Conservation (phyloP, 1,140 invertebrate species). For the Araneus ventricosus region DNA sequence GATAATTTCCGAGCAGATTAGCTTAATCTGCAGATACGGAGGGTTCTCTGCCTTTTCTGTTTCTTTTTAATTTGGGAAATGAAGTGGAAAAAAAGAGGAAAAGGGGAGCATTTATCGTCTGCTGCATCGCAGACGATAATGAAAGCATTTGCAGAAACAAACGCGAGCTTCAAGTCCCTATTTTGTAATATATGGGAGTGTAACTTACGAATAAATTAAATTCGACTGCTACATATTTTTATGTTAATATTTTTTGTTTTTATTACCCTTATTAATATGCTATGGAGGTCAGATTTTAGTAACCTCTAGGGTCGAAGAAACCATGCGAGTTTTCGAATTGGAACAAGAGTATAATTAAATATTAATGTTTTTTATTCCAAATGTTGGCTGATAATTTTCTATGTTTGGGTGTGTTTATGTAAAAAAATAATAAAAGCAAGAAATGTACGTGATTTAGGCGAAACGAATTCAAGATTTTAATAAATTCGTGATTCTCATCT, state of each 20-base stretch:
- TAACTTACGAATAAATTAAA: not conserved
- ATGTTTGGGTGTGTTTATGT: too few species aligned
- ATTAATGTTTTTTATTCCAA: too few species aligned
- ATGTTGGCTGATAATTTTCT: too few species aligned
- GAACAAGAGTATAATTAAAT: too few species aligned
- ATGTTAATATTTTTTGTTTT: not conserved
- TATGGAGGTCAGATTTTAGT: too few species aligned
- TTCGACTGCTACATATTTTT: too few species aligned
- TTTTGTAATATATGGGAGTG: not conserved
- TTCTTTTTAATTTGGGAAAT: conserved; percentile 50
- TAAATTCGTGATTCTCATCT: too few species aligned
- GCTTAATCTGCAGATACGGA: conserved; percentile 51
- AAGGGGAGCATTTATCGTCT: not conserved
- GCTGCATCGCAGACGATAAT: conserved; percentile 55
- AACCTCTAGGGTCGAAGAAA: too few species aligned
- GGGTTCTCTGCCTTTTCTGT: not conserved
- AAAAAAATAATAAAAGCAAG: too few species aligned
- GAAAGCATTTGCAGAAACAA: conserved; percentile 31
- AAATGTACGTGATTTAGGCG: too few species aligned
- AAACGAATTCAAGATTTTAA: too few species aligned
- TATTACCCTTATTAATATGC: not conserved
- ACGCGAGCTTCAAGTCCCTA: not conserved
- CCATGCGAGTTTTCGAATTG: too few species aligned
- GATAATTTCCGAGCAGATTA: conserved; percentile 59
- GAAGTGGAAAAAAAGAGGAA: conserved; percentile 30